Evolutionary conservation across 2,888 invertebrate species (phyloP), one percentile per base, ranked within the genome.

Genomic region (Flexamia atlantica): DNA sequence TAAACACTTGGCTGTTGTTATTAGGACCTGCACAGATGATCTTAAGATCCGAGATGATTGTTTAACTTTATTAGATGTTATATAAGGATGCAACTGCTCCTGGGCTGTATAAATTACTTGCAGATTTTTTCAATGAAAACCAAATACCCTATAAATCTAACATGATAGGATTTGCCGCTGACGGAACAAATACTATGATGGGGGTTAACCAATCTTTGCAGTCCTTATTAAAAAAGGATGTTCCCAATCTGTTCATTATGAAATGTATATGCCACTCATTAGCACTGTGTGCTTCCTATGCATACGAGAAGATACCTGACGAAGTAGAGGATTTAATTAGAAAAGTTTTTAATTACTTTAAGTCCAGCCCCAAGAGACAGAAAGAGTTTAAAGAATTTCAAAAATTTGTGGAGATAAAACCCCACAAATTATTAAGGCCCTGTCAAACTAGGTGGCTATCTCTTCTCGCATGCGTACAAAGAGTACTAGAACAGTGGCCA

Each of bases 401-500:
- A 12, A 53, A 3, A 9, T 23, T 36, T 36, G 4, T 36, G 5
- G 9, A 53, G 4, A 5, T 53, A 53, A 53, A 23, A 14, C 53
- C n/a, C n/a, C n/a, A 53, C 23, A 53, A 53, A 53, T 9, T 53
- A 20, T 53, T 53, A 14, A 53, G 14, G 12, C 23, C 53, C 4
- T 53, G 53, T 14, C 23, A 53, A 53, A 53, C 53, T 3, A 53
- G n/a, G 23, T 53, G 53, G 53, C 53, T 53, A 23, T 53, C 53
- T 9, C 53, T 53, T 3, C 53, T 9, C 4, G 53, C 53, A 7
- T 81, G 81, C 20, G 81, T 81, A 4, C 28, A 50, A 30, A 50
- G 53, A 23, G 70, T 81, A 20, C 25, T 81, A 28, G 81, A 81
- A 28, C 81, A 81, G 57, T 81, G 81, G 81, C n/a, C n/a, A n/a